Percentiles rank a stretch among this genome's conserved stretches.
Evolutionary conservation across 1,140 invertebrate species (phyloP).

Genomic region (Trachelipus rathkii): DNA sequence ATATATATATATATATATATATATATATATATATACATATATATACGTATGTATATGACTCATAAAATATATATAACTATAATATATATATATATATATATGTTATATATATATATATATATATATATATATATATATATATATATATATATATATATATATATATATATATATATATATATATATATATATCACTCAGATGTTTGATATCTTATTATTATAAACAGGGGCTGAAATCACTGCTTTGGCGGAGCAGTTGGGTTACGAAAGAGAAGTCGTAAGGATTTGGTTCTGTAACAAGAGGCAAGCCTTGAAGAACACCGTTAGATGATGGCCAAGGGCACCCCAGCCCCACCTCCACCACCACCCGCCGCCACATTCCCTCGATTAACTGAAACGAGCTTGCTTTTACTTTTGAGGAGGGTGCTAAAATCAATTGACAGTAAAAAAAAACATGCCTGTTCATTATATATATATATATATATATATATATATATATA

Average conservation of each 20-base stretch:
- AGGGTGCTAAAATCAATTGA: not conserved
- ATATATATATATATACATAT: no score
- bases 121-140: slow-evolving; percentile 20
- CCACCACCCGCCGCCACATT: slow-evolving; percentile 29
- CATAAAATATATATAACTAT: no score
- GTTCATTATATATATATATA: not conserved
- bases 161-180: slow-evolving; percentile 17
- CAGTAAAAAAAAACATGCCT: not conserved
- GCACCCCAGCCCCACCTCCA: slow-evolving; percentile 17
- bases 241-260: slow-evolving; percentile 85
- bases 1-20: no score
- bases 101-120: slow-evolving; percentile 16
- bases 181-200: slow-evolving; percentile 2
- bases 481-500: slow-evolving; percentile 14
- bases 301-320: slow-evolving; percentile 92
- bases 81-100: no score
- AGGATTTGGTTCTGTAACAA: slow-evolving; percentile 99
- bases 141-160: slow-evolving; percentile 18
- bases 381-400: slow-evolving; percentile 30
- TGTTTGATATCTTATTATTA: slow-evolving; percentile 3
- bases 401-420: not conserved
- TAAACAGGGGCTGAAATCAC: slow-evolving; percentile 87
- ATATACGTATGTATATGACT: no score
- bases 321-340: slow-evolving; percentile 54
- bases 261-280: slow-evolving; percentile 95